These are phyloP conservation scores for Diarsia dahlii DNA, from an alignment of 2,888 invertebrate genomes.

Conservation along the genomic window DNA sequence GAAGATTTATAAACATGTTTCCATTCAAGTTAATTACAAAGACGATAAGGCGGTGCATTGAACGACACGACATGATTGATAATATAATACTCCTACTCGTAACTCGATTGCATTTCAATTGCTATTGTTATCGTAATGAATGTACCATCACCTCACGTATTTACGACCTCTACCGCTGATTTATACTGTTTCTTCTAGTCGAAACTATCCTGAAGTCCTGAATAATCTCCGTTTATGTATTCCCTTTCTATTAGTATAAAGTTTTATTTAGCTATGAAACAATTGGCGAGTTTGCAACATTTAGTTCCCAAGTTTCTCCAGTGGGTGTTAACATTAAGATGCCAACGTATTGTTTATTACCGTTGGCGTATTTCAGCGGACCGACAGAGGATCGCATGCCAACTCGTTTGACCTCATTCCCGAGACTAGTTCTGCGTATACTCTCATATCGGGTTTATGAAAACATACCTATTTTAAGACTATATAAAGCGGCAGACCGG, in stretches of 20 bases:
- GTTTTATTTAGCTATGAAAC: constrained; percentile 40
- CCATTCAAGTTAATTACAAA: constrained; percentile 75
- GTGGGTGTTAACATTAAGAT: constrained; percentile 70
- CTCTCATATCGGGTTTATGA: constrained; percentile 88
- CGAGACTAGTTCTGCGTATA: constrained; percentile 87
- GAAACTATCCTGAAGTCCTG: constrained; percentile 5
- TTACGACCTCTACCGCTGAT: constrained; percentile 35
- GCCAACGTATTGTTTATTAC: constrained; percentile 81
- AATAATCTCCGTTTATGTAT: constrained; percentile 18
- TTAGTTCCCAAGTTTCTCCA: constrained; percentile 51
- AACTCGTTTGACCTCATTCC: constrained; percentile 89
- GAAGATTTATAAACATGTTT: constrained; percentile 74
- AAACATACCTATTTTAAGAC: constrained; percentile 88
- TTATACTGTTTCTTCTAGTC: constrained; percentile 29
- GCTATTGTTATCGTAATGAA: constrained; percentile 73
- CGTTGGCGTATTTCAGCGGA: constrained; percentile 79
- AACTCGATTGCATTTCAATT: constrained; percentile 73
- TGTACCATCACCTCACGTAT: constrained; percentile 48
- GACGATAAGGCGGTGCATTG: constrained; percentile 74
- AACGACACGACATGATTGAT: constrained; percentile 74
- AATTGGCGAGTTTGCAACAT: constrained; percentile 45
- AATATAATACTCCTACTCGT: constrained; percentile 71
- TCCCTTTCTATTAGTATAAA: constrained; percentile 21
- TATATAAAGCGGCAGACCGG: constrained; percentile 81
- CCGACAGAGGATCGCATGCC: constrained; percentile 82